These are phyloP conservation scores for Lacerta viridis DNA, from an alignment of 2,797 vertebrate genomes.

Conservation along the genomic window DNA sequence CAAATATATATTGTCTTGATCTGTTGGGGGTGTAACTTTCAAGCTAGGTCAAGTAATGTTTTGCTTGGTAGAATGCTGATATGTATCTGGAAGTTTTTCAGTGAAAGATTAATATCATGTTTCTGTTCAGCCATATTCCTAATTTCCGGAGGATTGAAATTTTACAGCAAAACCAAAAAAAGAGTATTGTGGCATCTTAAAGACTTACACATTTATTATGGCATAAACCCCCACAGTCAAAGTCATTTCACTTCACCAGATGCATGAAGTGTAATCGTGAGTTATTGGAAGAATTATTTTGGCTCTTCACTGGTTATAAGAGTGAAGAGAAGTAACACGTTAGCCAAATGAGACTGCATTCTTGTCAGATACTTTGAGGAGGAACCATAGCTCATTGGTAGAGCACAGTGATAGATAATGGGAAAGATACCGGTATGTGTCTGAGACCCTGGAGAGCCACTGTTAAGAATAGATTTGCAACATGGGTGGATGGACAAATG, in stretches of 20 bases:
- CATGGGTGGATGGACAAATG: background rate
- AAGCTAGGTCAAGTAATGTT: background rate
- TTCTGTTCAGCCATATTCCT: background rate
- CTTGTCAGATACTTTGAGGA: background rate
- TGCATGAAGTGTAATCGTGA: too few relatives aligned
- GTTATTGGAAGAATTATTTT: background rate
- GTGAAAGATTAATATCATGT: background rate
- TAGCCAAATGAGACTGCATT: background rate
- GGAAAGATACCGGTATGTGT: background rate
- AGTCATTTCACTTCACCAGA: too few relatives aligned
- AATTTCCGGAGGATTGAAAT: too few relatives aligned
- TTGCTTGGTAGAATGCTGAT: background rate
- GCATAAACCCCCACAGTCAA: too few relatives aligned
- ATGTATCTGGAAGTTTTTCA: background rate
- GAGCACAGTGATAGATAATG: background rate
- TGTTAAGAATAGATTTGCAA: background rate
- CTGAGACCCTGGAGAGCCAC: background rate
- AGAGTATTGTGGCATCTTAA: too few relatives aligned
- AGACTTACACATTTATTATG: too few relatives aligned
- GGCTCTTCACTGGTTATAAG: background rate
- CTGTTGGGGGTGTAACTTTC: background rate
- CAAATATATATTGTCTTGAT: background rate
- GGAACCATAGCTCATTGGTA: background rate
- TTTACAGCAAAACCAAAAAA: too few relatives aligned
- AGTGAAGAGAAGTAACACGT: background rate